Percentiles rank a stretch among this genome's conserved stretches.
These are phyloP conservation scores for Drosophila ohnishii DNA, from an alignment of 1,140 invertebrate genomes.

Conservation along the genomic window DNA sequence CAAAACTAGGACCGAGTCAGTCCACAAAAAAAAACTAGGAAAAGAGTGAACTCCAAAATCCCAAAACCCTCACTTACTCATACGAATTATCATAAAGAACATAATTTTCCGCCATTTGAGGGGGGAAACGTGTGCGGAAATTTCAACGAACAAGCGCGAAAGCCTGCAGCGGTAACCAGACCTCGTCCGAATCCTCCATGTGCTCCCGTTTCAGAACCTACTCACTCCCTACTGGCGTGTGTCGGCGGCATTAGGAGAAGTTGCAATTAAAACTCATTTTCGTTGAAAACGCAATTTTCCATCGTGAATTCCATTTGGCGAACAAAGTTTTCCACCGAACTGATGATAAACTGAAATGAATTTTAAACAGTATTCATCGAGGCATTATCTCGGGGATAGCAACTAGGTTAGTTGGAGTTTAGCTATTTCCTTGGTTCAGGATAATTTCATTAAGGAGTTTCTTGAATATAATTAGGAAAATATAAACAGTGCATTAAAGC, in stretches of 20 bases:
- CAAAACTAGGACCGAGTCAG: slow-evolving; percentile 25
- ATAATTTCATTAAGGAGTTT: neutral
- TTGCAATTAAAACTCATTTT: slow-evolving; percentile 82
- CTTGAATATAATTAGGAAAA: neutral
- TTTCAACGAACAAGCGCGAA: slow-evolving; percentile 31
- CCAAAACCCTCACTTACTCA: slow-evolving; percentile 41
- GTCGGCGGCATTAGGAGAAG: slow-evolving; percentile 72
- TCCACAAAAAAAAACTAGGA: neutral
- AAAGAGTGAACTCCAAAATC: neutral
- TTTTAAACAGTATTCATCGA: slow-evolving; percentile 75
- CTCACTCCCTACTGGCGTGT: slow-evolving; percentile 41
- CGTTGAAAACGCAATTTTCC: slow-evolving; percentile 75
- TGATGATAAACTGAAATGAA: slow-evolving; percentile 76
- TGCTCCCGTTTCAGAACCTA: slow-evolving; percentile 24
- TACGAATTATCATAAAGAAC: slow-evolving; percentile 76
- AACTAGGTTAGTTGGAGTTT: slow-evolving; percentile 5
- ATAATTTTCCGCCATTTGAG: slow-evolving; percentile 68
- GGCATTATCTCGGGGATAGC: slow-evolving; percentile 52
- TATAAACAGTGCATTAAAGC: neutral
- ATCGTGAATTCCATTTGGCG: slow-evolving; percentile 74
- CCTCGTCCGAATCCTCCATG: slow-evolving; percentile 16
- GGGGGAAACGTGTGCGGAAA: slow-evolving; percentile 52
- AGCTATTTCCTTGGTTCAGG: neutral
- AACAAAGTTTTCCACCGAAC: slow-evolving; percentile 47
- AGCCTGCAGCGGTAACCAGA: slow-evolving; percentile 18